These are phyloP conservation scores for Microcebus murinus DNA, from an alignment of 2,113 vertebrate genomes.

Conservation along the genomic window DNA sequence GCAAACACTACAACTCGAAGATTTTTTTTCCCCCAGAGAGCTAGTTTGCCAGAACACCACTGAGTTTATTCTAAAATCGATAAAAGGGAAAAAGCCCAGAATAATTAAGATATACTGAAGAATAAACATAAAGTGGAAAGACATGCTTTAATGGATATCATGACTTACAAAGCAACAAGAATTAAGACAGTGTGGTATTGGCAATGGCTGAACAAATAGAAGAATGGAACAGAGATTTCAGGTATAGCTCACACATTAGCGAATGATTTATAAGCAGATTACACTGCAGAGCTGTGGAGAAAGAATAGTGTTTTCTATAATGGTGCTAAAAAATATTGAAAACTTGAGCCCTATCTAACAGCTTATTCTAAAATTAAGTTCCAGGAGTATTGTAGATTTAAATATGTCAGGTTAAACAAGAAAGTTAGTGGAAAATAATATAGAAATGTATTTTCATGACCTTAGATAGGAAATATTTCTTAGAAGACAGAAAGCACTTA, in stretches of 20 bases:
- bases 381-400: not conserved
- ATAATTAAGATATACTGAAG: not conserved
- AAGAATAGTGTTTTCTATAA: not conserved
- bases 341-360: not conserved
- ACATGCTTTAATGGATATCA: not conserved
- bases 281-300: not conserved
- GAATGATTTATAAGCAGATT: not conserved
- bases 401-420: not conserved
- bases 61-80: not conserved
- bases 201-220: not conserved
- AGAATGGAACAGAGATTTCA: not conserved
- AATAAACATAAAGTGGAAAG: not conserved
- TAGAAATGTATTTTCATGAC: not conserved
- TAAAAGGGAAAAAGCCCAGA: not conserved
- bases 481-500: not conserved
- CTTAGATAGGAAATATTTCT: not conserved
- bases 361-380: conserved; percentile 27
- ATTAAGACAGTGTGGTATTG: not conserved
- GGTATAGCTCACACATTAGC: not conserved
- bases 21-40: not conserved
- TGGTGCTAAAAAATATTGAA: not conserved
- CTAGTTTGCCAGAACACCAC: not conserved
- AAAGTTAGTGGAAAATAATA: not conserved
- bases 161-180: not conserved
- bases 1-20: not conserved